phyloP scores from a whole-genome alignment of 2,113 vertebrate genomes.

The Ardeotis arabs region DNA sequence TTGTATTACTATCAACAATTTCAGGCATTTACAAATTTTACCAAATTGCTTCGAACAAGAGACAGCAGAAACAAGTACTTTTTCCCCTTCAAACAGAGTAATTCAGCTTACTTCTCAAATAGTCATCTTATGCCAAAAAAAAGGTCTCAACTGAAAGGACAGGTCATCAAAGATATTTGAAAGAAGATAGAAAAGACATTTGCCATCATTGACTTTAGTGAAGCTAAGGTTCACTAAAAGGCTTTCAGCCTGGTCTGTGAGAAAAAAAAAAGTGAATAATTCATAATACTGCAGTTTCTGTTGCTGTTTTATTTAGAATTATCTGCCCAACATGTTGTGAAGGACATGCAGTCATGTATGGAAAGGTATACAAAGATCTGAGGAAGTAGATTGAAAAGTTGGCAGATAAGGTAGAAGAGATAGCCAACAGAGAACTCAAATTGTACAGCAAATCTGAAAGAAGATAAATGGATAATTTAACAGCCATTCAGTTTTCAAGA shows the following conservation, averaged over 20 bases:
- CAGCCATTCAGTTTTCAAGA: conserved; percentile 83
- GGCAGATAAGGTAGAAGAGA: conserved; percentile 74
- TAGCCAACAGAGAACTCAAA: conserved; percentile 68
- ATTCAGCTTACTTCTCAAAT: background rate
- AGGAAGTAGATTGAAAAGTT: conserved; percentile 71
- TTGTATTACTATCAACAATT: background rate
- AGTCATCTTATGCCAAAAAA: background rate
- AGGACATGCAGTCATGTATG: conserved; percentile 32
- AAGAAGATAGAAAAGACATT: background rate
- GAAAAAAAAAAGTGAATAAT: background rate
- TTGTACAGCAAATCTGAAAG: conserved; percentile 77
- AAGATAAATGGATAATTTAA: conserved; percentile 89
- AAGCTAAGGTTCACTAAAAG: background rate
- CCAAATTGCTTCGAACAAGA: background rate
- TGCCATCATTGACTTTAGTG: background rate
- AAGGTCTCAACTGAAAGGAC: background rate
- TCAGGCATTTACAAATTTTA: background rate
- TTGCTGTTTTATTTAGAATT: background rate
- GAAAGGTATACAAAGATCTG: conserved; percentile 44
- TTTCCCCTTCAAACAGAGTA: background rate
- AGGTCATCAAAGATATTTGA: background rate
- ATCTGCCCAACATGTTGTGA: conserved; percentile 19
- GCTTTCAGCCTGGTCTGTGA: background rate
- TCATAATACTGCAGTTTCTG: background rate
- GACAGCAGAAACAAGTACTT: background rate